Conservation (phyloP, 2,113 vertebrate species). For the Tetrao urogallus region DNA sequence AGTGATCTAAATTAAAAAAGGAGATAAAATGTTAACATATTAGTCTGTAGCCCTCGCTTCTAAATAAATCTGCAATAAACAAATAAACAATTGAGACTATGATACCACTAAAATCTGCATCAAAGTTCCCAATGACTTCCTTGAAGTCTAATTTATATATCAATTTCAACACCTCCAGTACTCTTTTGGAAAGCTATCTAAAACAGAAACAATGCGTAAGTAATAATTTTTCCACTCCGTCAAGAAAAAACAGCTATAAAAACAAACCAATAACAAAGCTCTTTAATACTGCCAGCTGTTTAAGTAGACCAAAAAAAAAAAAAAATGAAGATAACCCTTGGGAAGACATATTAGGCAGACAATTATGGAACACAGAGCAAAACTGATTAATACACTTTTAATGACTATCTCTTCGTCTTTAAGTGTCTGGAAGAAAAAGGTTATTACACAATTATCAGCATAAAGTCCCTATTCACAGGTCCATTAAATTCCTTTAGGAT, state of each 20-base stretch:
- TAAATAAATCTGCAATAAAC: slow-evolving; percentile 9
- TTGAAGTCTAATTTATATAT: neutral
- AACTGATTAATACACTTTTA: slow-evolving; percentile 41
- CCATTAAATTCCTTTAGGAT: slow-evolving; percentile 66
- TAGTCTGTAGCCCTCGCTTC: neutral
- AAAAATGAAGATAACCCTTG: neutral
- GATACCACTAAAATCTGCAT: neutral
- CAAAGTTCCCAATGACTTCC: neutral
- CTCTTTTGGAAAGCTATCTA: neutral
- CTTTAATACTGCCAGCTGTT: neutral
- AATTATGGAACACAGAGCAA: neutral
- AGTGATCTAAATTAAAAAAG: slow-evolving; percentile 58
- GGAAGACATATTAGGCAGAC: neutral
- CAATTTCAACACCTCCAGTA: neutral
- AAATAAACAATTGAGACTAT: neutral
- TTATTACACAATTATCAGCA: slow-evolving; percentile 59
- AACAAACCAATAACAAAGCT: neutral
- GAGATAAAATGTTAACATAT: neutral
- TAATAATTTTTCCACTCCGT: neutral
- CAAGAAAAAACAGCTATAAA: neutral
- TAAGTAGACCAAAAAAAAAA: neutral
- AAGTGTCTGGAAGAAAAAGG: slow-evolving; percentile 1
- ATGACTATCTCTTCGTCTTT: slow-evolving; percentile 45
- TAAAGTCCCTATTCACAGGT: slow-evolving; percentile 42
- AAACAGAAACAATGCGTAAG: neutral